Base-by-base conservation (phyloP, 2,113 vertebrate species). In the Phoxinus phoxinus region DNA sequence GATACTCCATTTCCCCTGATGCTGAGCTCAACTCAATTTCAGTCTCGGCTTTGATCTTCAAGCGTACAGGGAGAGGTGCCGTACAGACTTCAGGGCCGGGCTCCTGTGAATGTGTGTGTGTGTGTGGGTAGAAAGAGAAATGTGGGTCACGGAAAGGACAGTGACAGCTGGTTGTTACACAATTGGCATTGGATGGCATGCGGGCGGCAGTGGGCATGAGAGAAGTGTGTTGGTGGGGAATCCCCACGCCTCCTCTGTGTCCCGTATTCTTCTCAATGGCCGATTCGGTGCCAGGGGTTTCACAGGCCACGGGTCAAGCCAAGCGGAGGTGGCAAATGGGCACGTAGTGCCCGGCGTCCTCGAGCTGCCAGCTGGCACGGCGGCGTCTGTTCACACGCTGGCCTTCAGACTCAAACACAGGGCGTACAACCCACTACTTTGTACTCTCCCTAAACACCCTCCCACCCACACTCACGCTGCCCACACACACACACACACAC, bases 91-190 rank as follows among this genome's bases (percentile, higher is more conserved):
- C 53, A 56, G 19, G 53, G 53, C 53, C n/a, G 74, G 87, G 13
- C 56, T 59, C n/a, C n/a, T n/a, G n/a, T 11, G 2, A n/a, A n/a
- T 74, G 23, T 74, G 3, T 41, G 44, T n/a, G 48, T 82, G 59
- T 23, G 53, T 79, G 59, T 48, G 35, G 37, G 90, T 89, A 90
- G 90, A 90, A 93, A 91, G 89, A 87, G 88, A 92, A 82, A 93
- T 94, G 89, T 93, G 93, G 93, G 94, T 95, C 94, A 95, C 89
- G 79, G 89, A 93, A 93, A 92, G 89, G 92, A 91, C 90, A 89
- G 88, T 85, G 95, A 93, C 94, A 95, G 94, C 94, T 94, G 94
- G 90, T 91, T 89, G 90, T 92, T 93, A 90, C 88, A 92, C 89
- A 91, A 91, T 90, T 72, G 91, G 80, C 93, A 84, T 88, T 89